phyloP scores from a whole-genome alignment of 2,888 invertebrate species.

The Papilio gigon region DNA sequence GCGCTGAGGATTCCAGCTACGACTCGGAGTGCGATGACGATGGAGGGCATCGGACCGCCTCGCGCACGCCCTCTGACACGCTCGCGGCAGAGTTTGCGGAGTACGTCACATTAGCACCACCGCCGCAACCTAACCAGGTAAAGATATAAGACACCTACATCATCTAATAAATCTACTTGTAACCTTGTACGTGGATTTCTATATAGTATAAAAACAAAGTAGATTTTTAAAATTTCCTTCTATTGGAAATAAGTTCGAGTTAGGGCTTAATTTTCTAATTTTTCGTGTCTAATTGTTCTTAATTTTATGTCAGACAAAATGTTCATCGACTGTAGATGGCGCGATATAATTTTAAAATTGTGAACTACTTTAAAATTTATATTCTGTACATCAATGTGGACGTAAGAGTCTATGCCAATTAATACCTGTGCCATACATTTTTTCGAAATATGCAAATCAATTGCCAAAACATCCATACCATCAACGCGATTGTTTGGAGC shows the following conservation, averaged over 20 bases:
- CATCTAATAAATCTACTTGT: background rate
- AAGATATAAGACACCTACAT: slow-evolving; percentile 11
- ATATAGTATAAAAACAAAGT: no score
- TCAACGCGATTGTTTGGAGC: slow-evolving; percentile 1
- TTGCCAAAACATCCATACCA: slow-evolving; percentile 27
- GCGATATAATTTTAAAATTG: no score
- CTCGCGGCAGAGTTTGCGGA: slow-evolving; percentile 93
- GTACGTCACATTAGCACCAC: slow-evolving; percentile 85
- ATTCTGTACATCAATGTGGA: background rate
- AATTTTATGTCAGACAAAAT: no score
- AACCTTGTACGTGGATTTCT: no score
- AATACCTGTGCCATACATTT: slow-evolving; percentile 17
- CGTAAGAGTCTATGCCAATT: no score
- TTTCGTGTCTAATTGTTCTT: no score
- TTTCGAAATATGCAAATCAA: slow-evolving; percentile 26
- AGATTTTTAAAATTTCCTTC: no score
- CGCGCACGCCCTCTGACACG: slow-evolving; percentile 92
- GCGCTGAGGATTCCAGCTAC: slow-evolving; percentile 91
- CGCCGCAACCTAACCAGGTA: slow-evolving; percentile 69
- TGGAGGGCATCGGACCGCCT: slow-evolving; percentile 87
- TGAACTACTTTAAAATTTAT: no score
- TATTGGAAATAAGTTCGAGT: no score
- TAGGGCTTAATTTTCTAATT: no score
- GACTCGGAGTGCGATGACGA: slow-evolving; percentile 91
- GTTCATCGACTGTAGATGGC: no score